phyloP scores from a whole-genome alignment of 2,797 vertebrate genomes.

The Champsocephalus esox region DNA sequence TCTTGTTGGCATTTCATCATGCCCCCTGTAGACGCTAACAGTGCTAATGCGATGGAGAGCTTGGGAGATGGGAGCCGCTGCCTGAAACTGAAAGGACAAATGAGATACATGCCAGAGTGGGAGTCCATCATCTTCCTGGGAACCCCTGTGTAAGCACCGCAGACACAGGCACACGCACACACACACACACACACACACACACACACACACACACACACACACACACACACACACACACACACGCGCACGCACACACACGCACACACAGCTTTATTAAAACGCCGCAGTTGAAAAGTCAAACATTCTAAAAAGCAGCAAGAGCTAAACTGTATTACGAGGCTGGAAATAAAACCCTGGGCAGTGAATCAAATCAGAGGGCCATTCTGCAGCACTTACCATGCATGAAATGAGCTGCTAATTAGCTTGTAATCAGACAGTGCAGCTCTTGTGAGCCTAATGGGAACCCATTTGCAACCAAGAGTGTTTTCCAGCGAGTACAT shows the following conservation, averaged over 20 bases:
- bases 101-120: slow-evolving; percentile 88
- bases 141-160: slow-evolving; percentile 78
- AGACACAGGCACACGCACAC: neutral
- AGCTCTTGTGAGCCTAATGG: slow-evolving; percentile 83
- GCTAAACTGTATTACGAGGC: slow-evolving; percentile 69
- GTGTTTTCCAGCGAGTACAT: slow-evolving; percentile 78
- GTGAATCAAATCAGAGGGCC: slow-evolving; percentile 77
- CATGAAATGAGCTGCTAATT: slow-evolving; percentile 85
- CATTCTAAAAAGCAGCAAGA: slow-evolving; percentile 66
- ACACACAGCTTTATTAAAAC: slow-evolving; percentile 62
- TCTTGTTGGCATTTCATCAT: slow-evolving; percentile 15
- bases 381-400: slow-evolving; percentile 79
- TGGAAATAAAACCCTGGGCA: slow-evolving; percentile 78
- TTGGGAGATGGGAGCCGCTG: slow-evolving; percentile 83
- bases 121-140: slow-evolving; percentile 87
- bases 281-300: slow-evolving; percentile 66
- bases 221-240: slow-evolving; percentile 16
- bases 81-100: slow-evolving; percentile 85
- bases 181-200: slow-evolving; percentile 22
- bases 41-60: slow-evolving; percentile 83
- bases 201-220: slow-evolving; percentile 16
- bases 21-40: slow-evolving; percentile 77
- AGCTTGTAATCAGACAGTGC: slow-evolving; percentile 83
- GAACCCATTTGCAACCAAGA: slow-evolving; percentile 80
- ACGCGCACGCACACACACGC: slow-evolving; percentile 17